Percentiles rank a stretch among this genome's conserved stretches.
Evolutionary conservation across 2,888 invertebrate genomes (phyloP).

Genomic region (Apotomis turbidana): DNA sequence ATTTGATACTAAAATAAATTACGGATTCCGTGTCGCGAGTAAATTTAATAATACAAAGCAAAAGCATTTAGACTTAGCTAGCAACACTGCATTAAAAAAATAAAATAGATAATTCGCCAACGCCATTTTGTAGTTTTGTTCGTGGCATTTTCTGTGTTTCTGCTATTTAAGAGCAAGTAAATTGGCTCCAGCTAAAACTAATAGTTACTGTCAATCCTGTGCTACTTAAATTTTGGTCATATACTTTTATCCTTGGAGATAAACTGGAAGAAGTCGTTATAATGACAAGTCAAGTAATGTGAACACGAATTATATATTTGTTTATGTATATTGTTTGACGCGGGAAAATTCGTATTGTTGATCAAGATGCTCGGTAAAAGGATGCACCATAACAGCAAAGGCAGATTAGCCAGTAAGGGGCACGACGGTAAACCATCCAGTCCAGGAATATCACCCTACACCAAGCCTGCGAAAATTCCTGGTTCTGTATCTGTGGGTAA

Average conservation of each 20-base stretch:
- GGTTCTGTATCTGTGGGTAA: slow-evolving; percentile 72
- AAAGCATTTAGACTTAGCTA: neutral
- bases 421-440: slow-evolving; percentile 81
- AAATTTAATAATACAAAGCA: neutral
- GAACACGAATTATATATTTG: slow-evolving; percentile 27
- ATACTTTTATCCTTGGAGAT: neutral
- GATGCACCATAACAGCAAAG: slow-evolving; percentile 81
- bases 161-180: neutral
- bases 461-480: slow-evolving; percentile 77
- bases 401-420: slow-evolving; percentile 77
- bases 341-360: slow-evolving; percentile 68
- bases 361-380: slow-evolving; percentile 77
- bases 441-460: slow-evolving; percentile 77
- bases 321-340: slow-evolving; percentile 57
- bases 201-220: neutral
- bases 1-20: too few species aligned
- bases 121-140: slow-evolving; percentile 57
- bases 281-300: slow-evolving; percentile 35
- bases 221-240: neutral
- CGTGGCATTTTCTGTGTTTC: slow-evolving; percentile 28
- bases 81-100: neutral
- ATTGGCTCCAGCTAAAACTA: neutral
- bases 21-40: too few species aligned
- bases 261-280: slow-evolving; percentile 2
- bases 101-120: slow-evolving; percentile 49